A percentile compares a stretch with the other conserved stretches of the same genome.
These are phyloP conservation scores for Elephantulus edwardii DNA, from an alignment of 2,113 vertebrate genomes.

Conservation along the genomic window DNA sequence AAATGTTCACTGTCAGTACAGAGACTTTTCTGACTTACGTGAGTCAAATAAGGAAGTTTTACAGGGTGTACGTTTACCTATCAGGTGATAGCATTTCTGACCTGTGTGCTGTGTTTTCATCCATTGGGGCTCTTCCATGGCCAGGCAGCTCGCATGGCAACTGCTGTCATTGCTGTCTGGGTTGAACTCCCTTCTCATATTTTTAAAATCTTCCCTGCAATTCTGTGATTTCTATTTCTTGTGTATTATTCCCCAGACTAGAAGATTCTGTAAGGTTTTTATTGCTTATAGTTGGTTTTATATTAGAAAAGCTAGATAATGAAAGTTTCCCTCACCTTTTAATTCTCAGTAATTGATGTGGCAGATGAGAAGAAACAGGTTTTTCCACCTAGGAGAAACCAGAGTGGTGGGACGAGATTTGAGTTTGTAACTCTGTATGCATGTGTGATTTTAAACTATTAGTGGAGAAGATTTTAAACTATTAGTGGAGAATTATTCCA, in stretches of 20 bases:
- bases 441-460: neutral
- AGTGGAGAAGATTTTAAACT: no score
- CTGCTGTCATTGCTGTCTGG: neutral
- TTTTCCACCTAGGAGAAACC: neutral
- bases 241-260: neutral
- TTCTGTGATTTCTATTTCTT: neutral
- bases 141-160: neutral
- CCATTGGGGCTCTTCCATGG: neutral
- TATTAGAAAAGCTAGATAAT: neutral
- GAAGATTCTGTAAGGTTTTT: conserved; percentile 2
- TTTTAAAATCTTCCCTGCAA: neutral
- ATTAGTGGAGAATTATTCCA: neutral
- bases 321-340: neutral
- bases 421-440: neutral
- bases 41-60: neutral
- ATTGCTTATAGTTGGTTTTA: neutral
- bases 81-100: neutral
- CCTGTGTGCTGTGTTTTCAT: neutral
- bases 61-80: neutral
- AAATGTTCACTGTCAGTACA: neutral
- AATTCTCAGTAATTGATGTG: neutral
- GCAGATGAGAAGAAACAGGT: neutral
- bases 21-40: neutral
- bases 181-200: neutral
- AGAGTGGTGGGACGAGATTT: neutral